Conservation (phyloP, 1,140 invertebrate genomes). For the Acromyrmex echinatior region DNA sequence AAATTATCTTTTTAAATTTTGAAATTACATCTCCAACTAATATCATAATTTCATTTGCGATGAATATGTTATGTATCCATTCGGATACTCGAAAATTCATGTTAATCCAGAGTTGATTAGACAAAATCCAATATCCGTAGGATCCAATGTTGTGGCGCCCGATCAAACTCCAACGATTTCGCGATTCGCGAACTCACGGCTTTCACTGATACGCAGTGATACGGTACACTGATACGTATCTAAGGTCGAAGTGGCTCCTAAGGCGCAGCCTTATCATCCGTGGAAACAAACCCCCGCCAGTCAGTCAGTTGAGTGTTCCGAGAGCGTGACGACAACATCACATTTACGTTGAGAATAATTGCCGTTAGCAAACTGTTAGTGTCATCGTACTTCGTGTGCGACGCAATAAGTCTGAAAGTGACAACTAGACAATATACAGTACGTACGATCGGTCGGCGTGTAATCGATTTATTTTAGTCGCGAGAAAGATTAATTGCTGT, state of each 20-base stretch:
- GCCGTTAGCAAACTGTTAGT: not conserved
- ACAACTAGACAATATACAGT: not conserved
- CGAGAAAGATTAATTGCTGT: constrained; percentile 13
- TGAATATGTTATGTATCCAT: not conserved
- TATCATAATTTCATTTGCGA: not conserved
- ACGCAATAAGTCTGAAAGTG: constrained; percentile 39
- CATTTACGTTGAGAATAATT: constrained; percentile 60
- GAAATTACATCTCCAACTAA: not conserved
- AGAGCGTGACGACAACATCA: constrained; percentile 56
- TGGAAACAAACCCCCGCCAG: constrained; percentile 39
- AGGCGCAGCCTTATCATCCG: constrained; percentile 46
- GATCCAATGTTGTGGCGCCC: too few relatives aligned
- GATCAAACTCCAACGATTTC: not conserved
- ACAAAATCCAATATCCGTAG: not conserved
- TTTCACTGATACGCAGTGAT: constrained; percentile 36
- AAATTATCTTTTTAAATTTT: not conserved
- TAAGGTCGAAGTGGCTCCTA: constrained; percentile 41
- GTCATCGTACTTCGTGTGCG: constrained; percentile 34
- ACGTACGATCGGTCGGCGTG: not conserved
- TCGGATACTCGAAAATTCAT: not conserved
- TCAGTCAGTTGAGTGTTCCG: constrained; percentile 54
- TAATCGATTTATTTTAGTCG: constrained; percentile 20
- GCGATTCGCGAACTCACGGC: not conserved
- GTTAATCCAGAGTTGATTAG: not conserved
- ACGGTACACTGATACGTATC: constrained; percentile 45